Evolutionary conservation across 92 coral and sea anemone genomes (phyloP), one percentile per base, ranked within the genome.

Genomic region (Zoanthus sansibaricus): DNA sequence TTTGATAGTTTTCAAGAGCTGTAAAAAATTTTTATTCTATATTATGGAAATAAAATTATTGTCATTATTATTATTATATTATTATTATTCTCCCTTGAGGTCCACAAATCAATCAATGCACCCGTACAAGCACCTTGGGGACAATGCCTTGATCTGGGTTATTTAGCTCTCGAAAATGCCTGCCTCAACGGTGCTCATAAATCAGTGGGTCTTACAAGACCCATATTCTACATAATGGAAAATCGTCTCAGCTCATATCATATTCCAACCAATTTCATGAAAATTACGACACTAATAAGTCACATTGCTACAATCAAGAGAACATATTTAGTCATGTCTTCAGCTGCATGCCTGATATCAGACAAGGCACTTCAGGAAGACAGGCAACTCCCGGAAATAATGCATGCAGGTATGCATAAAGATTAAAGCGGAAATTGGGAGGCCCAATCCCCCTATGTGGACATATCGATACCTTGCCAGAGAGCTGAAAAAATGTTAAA

Each of bases 81-180:
- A 25, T 25, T 25, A 25, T 25, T 25, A 25, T 25, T 25, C 25
- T 25, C 25, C 0, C 95, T 88, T 79, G 91, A 93, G 76, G 84
- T 91, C 33, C 90, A 88, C 73, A 77, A 92, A 73, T 89, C 89
- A 5, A 87, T 78, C 71, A 91, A 91, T 44, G 92, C 92, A 32
- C 54, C 83, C 20, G 59, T 86, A 17, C 58, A 88, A 52, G 90
- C 92, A 2, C 94, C 92, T 10, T 70, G 89, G 91, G 89, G 79
- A 10, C 91, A 90, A 75, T 72, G 86, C 14, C 71, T 92, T n/a
- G 93, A 90, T 74, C 79, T 89, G 6, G 92, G 94, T 16, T 92
- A 91, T 92, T 91, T 86, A 45, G 87, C 86, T 0, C 33, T 90
- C 12, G 93, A 91, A 11, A 83, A 92, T 33, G 46, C 89, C 18